Conservation (phyloP, 2,797 vertebrate species). For the Avahi laniger region DNA sequence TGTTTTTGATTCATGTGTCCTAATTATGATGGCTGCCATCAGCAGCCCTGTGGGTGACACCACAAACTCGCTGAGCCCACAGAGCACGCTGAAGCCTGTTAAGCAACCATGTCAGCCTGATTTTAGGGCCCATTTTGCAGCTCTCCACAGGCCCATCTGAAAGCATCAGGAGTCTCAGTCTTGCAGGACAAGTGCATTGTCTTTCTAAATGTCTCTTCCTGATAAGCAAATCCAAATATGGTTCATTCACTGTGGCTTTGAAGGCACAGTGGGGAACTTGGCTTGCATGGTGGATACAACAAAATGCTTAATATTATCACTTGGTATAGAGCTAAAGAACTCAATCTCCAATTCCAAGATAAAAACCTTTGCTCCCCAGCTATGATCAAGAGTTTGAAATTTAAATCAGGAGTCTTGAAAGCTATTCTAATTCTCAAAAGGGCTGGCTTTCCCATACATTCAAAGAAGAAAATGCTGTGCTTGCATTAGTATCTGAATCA, state of each 20-base stretch:
- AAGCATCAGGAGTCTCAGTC: slow-evolving; percentile 86
- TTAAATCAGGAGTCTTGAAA: slow-evolving; percentile 88
- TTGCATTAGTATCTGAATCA: slow-evolving; percentile 78
- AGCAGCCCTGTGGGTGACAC: slow-evolving; percentile 87
- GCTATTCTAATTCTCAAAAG: slow-evolving; percentile 85
- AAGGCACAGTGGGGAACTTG: slow-evolving; percentile 87
- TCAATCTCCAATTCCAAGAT: slow-evolving; percentile 86
- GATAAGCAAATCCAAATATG: slow-evolving; percentile 89
- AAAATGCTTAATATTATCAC: slow-evolving; percentile 88
- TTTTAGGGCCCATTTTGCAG: slow-evolving; percentile 88
- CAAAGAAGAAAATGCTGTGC: slow-evolving; percentile 84
- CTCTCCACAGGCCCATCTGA: slow-evolving; percentile 86
- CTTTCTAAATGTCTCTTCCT: slow-evolving; percentile 89
- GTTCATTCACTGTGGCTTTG: slow-evolving; percentile 87
- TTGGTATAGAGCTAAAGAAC: slow-evolving; percentile 85
- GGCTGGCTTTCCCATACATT: slow-evolving; percentile 82
- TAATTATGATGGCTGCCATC: slow-evolving; percentile 89
- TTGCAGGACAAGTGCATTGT: slow-evolving; percentile 87
- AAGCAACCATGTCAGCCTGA: slow-evolving; percentile 89
- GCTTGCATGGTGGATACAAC: slow-evolving; percentile 85
- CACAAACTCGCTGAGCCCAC: slow-evolving; percentile 82
- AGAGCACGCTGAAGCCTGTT: slow-evolving; percentile 86
- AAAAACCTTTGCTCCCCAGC: slow-evolving; percentile 83
- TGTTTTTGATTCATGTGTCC: slow-evolving; percentile 87
- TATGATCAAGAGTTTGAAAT: slow-evolving; percentile 87